A percentile compares a stretch with the other conserved stretches of the same genome.
Evolutionary conservation across 23 tunicate genomes (phyloP).

Genomic region (Aplidium turbinatum): DNA sequence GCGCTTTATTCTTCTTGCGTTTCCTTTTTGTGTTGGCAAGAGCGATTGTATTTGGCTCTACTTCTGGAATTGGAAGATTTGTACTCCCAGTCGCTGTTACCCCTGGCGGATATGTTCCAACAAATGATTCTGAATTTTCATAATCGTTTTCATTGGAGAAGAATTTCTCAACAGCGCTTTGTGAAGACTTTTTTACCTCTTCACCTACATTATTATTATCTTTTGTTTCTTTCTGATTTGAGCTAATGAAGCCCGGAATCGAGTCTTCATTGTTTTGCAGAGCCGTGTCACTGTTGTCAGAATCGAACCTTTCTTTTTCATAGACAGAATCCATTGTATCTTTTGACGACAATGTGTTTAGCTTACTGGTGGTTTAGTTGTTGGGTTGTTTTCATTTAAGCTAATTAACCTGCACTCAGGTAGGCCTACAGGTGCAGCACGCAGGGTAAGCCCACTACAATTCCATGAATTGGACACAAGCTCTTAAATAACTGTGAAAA

Average conservation of each 20-base stretch:
- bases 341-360: too few relatives aligned
- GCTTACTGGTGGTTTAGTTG: too few relatives aligned
- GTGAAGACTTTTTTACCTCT: background rate
- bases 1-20: background rate
- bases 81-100: slow-evolving; percentile 20
- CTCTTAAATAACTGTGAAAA: too few relatives aligned
- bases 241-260: background rate
- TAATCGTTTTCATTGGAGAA: background rate
- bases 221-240: background rate
- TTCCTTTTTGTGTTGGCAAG: background rate
- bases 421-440: too few relatives aligned
- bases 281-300: too few relatives aligned
- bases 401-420: too few relatives aligned
- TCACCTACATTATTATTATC: background rate
- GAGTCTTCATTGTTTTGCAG: background rate
- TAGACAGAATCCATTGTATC: too few relatives aligned
- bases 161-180: background rate
- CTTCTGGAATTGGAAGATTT: slow-evolving; percentile 23
- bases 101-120: slow-evolving; percentile 26
- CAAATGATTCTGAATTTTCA: background rate
- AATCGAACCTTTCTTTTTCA: too few relatives aligned
- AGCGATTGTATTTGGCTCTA: background rate
- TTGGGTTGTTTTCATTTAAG: too few relatives aligned
- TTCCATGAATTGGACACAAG: too few relatives aligned
- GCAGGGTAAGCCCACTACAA: too few relatives aligned